These are phyloP conservation scores for Platycheirus rosarum DNA, from an alignment of 2,888 invertebrate species.

Conservation along the genomic window DNA sequence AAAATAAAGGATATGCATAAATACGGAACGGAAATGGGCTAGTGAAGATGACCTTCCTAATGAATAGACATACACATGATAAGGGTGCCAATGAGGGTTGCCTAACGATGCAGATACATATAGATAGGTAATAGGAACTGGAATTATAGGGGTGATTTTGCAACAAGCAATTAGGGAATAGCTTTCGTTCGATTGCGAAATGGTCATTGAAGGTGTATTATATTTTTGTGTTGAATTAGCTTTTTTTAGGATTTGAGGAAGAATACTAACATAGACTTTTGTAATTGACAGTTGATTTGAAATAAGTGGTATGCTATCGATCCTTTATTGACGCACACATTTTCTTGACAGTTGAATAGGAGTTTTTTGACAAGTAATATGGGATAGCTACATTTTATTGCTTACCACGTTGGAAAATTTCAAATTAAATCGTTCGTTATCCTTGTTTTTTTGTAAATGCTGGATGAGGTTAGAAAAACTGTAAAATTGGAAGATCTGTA, in stretches of 20 bases:
- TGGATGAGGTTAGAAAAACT: too few species aligned
- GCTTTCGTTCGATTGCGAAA: conserved; percentile 64
- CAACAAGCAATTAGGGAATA: conserved; percentile 69
- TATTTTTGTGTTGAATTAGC: conserved; percentile 51
- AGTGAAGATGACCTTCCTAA: conserved; percentile 66
- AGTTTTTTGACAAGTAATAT: too few species aligned
- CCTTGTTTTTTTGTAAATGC: too few species aligned
- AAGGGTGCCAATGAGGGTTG: conserved; percentile 29
- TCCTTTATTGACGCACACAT: not conserved
- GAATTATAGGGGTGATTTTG: conserved; percentile 30
- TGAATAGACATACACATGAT: conserved; percentile 43
- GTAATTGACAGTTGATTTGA: not conserved
- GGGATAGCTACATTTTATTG: too few species aligned
- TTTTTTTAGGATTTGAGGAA: conserved; percentile 36
- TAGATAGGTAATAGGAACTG: not conserved
- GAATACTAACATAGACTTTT: conserved; percentile 1
- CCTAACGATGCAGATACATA: not conserved
- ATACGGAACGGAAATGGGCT: conserved; percentile 62
- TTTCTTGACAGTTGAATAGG: too few species aligned
- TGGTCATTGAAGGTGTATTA: conserved; percentile 56
- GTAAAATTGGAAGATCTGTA: too few species aligned
- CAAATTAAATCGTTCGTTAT: too few species aligned
- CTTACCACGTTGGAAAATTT: too few species aligned
- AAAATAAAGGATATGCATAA: conserved; percentile 66
- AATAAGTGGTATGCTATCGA: not conserved